Evolutionary conservation across 2,888 invertebrate species (phyloP).

Genomic region (Coenonympha glycerion): DNA sequence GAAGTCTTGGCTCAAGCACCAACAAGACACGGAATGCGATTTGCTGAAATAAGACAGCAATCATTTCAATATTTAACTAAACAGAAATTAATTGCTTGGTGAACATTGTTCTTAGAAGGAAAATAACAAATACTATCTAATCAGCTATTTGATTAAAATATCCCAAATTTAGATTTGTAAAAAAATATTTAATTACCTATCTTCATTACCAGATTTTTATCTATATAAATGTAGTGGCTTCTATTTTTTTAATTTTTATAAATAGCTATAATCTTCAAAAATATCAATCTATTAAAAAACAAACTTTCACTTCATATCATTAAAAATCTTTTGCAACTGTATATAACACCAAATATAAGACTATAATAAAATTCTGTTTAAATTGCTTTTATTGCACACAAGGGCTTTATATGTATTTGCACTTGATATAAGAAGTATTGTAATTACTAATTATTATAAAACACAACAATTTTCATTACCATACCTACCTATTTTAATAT

Average conservation of each 20-base stretch:
- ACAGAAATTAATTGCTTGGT: too few species aligned
- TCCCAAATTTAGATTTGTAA: neutral
- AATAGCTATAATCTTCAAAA: neutral
- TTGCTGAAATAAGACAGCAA: too few species aligned
- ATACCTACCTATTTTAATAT: neutral
- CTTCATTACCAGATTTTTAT: slow-evolving; percentile 3
- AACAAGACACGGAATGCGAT: too few species aligned
- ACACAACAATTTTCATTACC: neutral
- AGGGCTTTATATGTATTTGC: slow-evolving; percentile 20
- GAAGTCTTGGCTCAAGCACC: too few species aligned
- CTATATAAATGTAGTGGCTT: neutral
- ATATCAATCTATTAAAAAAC: neutral
- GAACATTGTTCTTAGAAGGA: too few species aligned
- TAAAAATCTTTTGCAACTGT: slow-evolving; percentile 22
- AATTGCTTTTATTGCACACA: slow-evolving; percentile 31
- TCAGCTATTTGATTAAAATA: slow-evolving; percentile 1
- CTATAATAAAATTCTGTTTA: too few species aligned
- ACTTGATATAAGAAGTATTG: slow-evolving; percentile 2
- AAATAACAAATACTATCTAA: slow-evolving; percentile 8
- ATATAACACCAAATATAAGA: neutral
- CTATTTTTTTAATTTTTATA: neutral
- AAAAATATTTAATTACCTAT: neutral
- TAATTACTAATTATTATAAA: neutral
- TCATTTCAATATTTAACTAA: too few species aligned
- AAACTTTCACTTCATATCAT: neutral